Percentiles rank a stretch among this genome's conserved stretches.
These are phyloP conservation scores for Leptinotarsa texana DNA, from an alignment of 1,140 invertebrate genomes.

Conservation along the genomic window DNA sequence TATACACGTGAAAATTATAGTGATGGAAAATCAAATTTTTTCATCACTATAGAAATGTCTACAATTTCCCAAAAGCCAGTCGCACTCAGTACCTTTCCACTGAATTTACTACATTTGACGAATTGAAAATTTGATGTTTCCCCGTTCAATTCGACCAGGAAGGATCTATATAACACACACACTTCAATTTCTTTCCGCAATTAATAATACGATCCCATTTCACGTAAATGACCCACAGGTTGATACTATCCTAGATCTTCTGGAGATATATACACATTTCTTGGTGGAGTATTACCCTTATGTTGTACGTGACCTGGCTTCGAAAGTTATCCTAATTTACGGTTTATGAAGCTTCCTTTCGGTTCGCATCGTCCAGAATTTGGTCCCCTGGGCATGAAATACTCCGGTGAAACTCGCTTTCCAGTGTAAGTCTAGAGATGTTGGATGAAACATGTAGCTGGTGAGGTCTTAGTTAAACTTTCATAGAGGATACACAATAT, in stretches of 20 bases:
- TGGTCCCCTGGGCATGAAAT: neutral
- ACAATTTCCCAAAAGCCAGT: too few relatives aligned
- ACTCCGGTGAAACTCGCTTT: neutral
- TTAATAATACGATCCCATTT: neutral
- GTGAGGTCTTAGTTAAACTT: neutral
- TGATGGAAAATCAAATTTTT: too few relatives aligned
- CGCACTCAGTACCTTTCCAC: too few relatives aligned
- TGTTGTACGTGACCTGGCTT: conserved; percentile 2
- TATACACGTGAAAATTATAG: too few relatives aligned
- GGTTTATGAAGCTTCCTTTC: conserved; percentile 2
- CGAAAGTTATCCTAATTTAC: conserved; percentile 18
- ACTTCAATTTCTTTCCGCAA: too few relatives aligned
- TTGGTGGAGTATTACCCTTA: conserved; percentile 13
- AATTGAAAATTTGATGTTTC: too few relatives aligned
- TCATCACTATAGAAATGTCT: too few relatives aligned
- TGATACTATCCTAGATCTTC: conserved; percentile 11
- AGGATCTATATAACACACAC: too few relatives aligned
- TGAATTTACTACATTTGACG: too few relatives aligned
- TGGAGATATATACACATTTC: conserved; percentile 10
- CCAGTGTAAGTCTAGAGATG: neutral
- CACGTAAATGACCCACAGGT: conserved; percentile 20
- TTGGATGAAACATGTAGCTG: neutral
- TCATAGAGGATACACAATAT: too few relatives aligned
- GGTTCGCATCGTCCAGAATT: neutral
- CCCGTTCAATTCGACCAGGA: too few relatives aligned